Percentiles rank a stretch among this genome's conserved stretches.
Evolutionary conservation across 2,888 invertebrate species (phyloP).

Genomic region (Drosophila demipolita): DNA sequence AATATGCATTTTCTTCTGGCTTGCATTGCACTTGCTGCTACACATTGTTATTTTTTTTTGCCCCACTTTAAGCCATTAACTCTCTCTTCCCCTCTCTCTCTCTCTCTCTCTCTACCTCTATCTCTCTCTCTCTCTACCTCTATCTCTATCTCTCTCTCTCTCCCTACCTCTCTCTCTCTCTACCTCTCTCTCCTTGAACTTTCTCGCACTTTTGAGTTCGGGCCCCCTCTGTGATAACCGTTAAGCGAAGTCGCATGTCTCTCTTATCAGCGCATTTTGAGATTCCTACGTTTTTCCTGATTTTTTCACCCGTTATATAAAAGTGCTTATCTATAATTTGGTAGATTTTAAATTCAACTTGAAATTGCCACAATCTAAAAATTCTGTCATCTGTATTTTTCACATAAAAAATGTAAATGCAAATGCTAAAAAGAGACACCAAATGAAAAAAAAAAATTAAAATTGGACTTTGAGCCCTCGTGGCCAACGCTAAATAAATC

Average conservation of each 20-base stretch:
- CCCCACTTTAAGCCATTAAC: constrained; percentile 2
- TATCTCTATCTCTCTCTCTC: background rate
- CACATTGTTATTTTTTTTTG: constrained; percentile 1
- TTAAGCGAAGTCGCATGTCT: constrained; percentile 23
- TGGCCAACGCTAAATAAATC: constrained; percentile 49
- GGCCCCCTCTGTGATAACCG: background rate
- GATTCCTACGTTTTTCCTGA: constrained; percentile 19
- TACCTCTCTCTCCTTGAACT: background rate
- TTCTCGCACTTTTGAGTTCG: constrained; percentile 21
- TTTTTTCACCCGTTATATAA: constrained; percentile 39
- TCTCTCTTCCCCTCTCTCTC: background rate
- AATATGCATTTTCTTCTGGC: constrained; percentile 15
- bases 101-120: background rate
- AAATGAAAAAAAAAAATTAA: constrained; percentile 2
- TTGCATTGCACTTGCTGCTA: constrained; percentile 14
- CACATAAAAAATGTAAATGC: constrained; percentile 5
- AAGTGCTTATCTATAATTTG: background rate
- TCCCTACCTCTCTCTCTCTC: background rate
- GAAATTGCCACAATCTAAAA: background rate
- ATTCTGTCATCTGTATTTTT: background rate
- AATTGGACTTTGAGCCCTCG: constrained; percentile 69
- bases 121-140: background rate
- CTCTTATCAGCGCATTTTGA: constrained; percentile 41
- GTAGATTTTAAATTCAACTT: background rate
- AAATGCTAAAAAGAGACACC: constrained; percentile 19